Percentiles rank a stretch among this genome's conserved stretches.
These are phyloP conservation scores for Pediacus dermestoides DNA, from an alignment of 2,888 invertebrate genomes.

Conservation along the genomic window DNA sequence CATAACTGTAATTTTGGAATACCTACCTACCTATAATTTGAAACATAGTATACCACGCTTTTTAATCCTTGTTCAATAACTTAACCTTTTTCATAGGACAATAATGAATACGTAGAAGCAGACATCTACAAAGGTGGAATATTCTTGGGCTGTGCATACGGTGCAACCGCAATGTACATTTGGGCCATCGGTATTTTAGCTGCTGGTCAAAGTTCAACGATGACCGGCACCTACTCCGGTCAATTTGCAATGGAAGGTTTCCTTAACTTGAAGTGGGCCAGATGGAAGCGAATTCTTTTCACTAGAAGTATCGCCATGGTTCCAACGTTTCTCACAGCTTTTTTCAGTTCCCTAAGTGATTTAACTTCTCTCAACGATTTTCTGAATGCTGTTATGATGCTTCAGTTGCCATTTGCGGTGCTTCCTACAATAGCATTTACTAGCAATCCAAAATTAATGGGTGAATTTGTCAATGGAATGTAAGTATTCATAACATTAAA, in stretches of 20 bases:
- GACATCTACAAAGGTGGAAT: slow-evolving; percentile 71
- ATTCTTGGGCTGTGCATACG: slow-evolving; percentile 72
- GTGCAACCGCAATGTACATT: slow-evolving; percentile 71
- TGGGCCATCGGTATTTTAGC: slow-evolving; percentile 80
- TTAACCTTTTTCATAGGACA: slow-evolving; percentile 48
- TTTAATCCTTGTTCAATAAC: too few species aligned
- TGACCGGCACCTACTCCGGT: slow-evolving; percentile 79
- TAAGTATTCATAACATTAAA: slow-evolving; percentile 53
- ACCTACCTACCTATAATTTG: too few species aligned
- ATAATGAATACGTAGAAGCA: slow-evolving; percentile 55
- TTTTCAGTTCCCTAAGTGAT: slow-evolving; percentile 62
- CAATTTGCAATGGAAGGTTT: slow-evolving; percentile 91
- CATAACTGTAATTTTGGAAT: too few species aligned
- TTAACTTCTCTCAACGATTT: slow-evolving; percentile 77
- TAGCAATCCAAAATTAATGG: slow-evolving; percentile 73
- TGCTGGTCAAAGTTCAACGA: slow-evolving; percentile 78
- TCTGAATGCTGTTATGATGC: slow-evolving; percentile 79
- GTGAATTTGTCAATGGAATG: slow-evolving; percentile 75
- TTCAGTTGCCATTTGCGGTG: slow-evolving; percentile 84
- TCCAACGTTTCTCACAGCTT: slow-evolving; percentile 66
- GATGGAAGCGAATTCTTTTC: slow-evolving; percentile 81
- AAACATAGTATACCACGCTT: too few species aligned
- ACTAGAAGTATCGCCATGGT: slow-evolving; percentile 82
- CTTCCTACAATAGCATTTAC: slow-evolving; percentile 84
- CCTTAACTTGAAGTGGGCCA: slow-evolving; percentile 74